Conservation (phyloP, 2,797 vertebrate species). For the Artibeus lituratus region DNA sequence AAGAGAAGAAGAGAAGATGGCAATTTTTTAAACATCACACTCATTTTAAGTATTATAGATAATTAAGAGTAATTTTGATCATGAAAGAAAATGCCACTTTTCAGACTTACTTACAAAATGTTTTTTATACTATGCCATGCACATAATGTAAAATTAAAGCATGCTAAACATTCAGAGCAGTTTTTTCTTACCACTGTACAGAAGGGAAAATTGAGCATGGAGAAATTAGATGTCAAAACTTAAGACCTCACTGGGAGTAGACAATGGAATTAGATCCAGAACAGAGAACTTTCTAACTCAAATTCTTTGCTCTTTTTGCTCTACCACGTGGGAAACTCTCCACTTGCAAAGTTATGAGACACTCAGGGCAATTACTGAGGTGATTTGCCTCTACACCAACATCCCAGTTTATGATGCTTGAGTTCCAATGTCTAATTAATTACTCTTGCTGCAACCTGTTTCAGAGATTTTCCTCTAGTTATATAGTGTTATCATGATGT, state of each 20-base stretch:
- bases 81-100: slow-evolving; percentile 27
- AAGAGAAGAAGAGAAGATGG: not conserved
- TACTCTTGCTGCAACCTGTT: slow-evolving; percentile 45
- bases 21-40: not conserved
- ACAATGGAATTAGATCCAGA: not conserved
- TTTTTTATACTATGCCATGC: not conserved
- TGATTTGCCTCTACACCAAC: not conserved
- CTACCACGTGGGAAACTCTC: not conserved
- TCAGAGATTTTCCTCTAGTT: slow-evolving; percentile 45
- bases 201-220: not conserved
- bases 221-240: not conserved
- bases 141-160: not conserved
- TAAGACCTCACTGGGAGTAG: not conserved
- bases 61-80: not conserved
- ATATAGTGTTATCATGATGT: slow-evolving; percentile 45
- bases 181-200: not conserved
- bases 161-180: not conserved
- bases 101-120: not conserved
- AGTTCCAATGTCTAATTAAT: slow-evolving; percentile 67
- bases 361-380: not conserved
- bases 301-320: not conserved
- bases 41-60: slow-evolving; percentile 4
- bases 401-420: not conserved
- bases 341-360: not conserved
- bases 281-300: not conserved